A percentile compares a stretch with the other conserved stretches of the same genome.
Conservation (phyloP, 1,140 invertebrate genomes). For the Thalassaphorura encarpata region DNA sequence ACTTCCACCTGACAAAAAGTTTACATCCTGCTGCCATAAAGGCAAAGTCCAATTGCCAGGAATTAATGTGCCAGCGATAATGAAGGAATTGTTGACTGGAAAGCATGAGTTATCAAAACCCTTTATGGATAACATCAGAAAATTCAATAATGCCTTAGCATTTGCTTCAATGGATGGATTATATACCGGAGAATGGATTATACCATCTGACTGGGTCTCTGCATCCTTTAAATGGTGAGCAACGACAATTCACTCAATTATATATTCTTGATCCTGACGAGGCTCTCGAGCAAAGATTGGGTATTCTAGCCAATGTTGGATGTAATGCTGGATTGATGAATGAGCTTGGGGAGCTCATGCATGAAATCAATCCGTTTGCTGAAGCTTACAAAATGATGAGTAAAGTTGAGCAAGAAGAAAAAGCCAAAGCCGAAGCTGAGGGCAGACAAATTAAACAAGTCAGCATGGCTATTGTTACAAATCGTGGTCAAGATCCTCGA, state of each 20-base stretch:
- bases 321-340: background rate
- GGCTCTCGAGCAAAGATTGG: constrained; percentile 4
- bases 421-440: background rate
- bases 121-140: constrained; percentile 38
- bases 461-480: constrained; percentile 1
- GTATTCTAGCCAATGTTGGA: background rate
- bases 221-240: background rate
- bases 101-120: constrained; percentile 33
- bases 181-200: constrained; percentile 35
- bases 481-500: constrained; percentile 19
- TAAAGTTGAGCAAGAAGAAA: constrained; percentile 2
- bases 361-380: constrained; percentile 9
- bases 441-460: constrained; percentile 18
- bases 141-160: constrained; percentile 40
- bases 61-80: constrained; percentile 31
- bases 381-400: constrained; percentile 16
- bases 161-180: constrained; percentile 39
- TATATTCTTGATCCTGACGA: constrained; percentile 7
- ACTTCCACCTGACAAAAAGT: background rate
- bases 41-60: constrained; percentile 33
- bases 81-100: constrained; percentile 31
- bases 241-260: constrained; percentile 18
- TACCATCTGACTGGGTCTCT: constrained; percentile 31
- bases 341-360: constrained; percentile 1
- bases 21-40: constrained; percentile 30